Conservation (phyloP, 2,797 vertebrate species). For the Semotilus atromaculatus region DNA sequence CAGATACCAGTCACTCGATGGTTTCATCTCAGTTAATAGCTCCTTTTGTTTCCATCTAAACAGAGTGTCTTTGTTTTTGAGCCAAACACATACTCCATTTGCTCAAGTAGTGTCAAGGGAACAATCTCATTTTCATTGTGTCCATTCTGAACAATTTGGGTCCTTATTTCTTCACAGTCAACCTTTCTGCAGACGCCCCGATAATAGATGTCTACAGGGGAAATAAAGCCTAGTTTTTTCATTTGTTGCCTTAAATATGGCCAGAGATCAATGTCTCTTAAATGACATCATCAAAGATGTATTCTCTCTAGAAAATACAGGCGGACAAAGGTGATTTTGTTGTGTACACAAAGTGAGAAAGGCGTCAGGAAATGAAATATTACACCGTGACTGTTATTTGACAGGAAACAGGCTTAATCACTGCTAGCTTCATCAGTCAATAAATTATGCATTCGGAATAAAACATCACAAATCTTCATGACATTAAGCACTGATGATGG, state of each 20-base stretch:
- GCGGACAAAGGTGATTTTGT: background rate
- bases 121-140: slow-evolving; percentile 41
- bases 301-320: background rate
- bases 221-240: background rate
- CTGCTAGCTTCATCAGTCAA: slow-evolving; percentile 22
- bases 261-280: background rate
- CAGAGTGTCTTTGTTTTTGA: slow-evolving; percentile 42
- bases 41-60: slow-evolving; percentile 42
- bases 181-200: background rate
- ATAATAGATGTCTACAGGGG: slow-evolving; percentile 29
- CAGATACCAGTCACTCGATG: slow-evolving; percentile 28
- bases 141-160: slow-evolving; percentile 25
- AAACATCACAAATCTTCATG: slow-evolving; percentile 44
- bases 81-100: slow-evolving; percentile 32
- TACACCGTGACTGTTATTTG: background rate
- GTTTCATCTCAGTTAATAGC: slow-evolving; percentile 9
- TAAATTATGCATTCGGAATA: slow-evolving; percentile 44
- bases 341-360: slow-evolving; percentile 6
- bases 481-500: slow-evolving; percentile 17
- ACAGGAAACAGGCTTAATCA: background rate
- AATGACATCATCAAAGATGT: background rate
- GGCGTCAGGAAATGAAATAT: slow-evolving; percentile 2
- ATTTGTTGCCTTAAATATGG: slow-evolving; percentile 3
- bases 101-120: slow-evolving; percentile 40
- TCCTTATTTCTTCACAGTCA: slow-evolving; percentile 31